Base-by-base conservation (phyloP, 2,113 vertebrate species). In the Nipponia nippon region DNA sequence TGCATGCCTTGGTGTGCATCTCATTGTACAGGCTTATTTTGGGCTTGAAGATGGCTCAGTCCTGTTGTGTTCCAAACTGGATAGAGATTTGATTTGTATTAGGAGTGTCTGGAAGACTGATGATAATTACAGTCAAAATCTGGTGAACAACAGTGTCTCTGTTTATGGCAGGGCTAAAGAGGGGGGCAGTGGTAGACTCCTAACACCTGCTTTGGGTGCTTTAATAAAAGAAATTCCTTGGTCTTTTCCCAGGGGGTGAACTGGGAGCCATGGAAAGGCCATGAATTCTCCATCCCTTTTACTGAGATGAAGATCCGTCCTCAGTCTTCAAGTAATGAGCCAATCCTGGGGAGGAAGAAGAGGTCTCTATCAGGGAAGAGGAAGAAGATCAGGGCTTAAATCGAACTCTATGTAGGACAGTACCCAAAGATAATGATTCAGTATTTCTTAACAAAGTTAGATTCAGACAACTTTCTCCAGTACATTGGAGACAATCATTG, bases 241-340 rank as follows among this genome's bases (percentile, higher is more conserved):
- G 42, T 82, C 21, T 71, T 62, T 62, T 89, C 34, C 23, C 56
- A 99, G 99, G 98, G 98, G 8, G 98, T 99, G 90, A 99, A 99
- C 92, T 99, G 99, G 99, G 98, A 99, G 85, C 98, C 99, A 0
- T 99, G 99, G 98, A 99, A 99, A 98, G 99, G 99, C 84, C 99
- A 99, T 55, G 98, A 99, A 65, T 98, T 97, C 65, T 99, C 99
- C 87, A 98, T 99, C 26, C 98, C 99, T 91, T 99, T 98, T 78
- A 98, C 98, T 0, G 99, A 99, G 94, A 98, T 99, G 98, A 99
- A 99, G 98, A 99, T 99, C 78, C 93, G 96, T 71, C 98, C 98
- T 86, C 93, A 96, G 27, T 98, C 97, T 80, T 96, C 88, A 53
- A 70, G 88, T 55, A 96, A 94, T 22, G 86, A 95, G 66, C 89